Percentiles rank a stretch among this genome's conserved stretches.
Evolutionary conservation across 2,113 vertebrate genomes (phyloP).

Genomic region (Myiopsitta monachus): DNA sequence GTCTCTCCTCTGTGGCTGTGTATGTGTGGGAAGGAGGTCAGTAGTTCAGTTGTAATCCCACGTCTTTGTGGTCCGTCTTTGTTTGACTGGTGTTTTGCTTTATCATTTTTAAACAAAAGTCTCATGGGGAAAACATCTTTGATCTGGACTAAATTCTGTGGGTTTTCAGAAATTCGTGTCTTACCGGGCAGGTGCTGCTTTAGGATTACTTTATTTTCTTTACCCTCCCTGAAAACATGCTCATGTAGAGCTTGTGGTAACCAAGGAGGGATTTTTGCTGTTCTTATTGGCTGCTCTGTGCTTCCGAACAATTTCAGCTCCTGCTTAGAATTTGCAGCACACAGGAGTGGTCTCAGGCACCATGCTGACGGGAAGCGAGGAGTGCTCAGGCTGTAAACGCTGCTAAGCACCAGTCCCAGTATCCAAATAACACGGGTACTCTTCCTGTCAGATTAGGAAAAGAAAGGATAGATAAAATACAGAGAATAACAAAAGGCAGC

Average conservation of each 20-base stretch:
- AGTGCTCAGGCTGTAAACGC: neutral
- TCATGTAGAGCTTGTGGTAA: neutral
- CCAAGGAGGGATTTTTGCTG: neutral
- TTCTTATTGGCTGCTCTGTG: neutral
- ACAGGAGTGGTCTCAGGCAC: neutral
- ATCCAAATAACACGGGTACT: neutral
- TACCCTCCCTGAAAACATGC: neutral
- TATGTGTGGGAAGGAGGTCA: neutral
- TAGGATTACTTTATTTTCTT: neutral
- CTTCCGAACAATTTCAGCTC: neutral
- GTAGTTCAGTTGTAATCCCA: neutral
- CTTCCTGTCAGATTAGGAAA: neutral
- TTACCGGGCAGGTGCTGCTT: neutral
- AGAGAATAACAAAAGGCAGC: neutral
- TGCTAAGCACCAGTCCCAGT: neutral
- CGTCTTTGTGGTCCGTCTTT: neutral
- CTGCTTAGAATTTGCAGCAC: slow-evolving; percentile 19
- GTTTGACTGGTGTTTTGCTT: neutral
- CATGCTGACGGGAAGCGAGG: neutral
- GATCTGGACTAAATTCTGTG: neutral
- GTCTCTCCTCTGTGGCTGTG: neutral
- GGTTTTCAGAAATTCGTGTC: neutral
- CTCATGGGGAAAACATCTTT: neutral
- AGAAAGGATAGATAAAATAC: neutral
- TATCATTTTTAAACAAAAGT: slow-evolving; percentile 14